These are phyloP conservation scores for Neoaliturus tenellus DNA, from an alignment of 2,888 invertebrate species.

Conservation along the genomic window DNA sequence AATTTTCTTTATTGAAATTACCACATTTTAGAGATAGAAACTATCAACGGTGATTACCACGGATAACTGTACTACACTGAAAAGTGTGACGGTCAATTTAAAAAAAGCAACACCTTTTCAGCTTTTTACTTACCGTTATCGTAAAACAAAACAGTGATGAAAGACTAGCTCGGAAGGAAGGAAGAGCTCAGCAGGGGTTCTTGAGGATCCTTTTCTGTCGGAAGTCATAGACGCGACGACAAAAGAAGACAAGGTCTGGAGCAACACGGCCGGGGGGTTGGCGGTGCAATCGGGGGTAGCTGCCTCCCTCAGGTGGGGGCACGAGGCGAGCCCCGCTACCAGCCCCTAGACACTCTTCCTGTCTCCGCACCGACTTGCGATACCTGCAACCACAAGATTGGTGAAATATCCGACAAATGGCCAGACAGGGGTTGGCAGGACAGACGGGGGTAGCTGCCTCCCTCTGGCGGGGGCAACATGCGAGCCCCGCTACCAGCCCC, in stretches of 20 bases:
- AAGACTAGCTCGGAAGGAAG: constrained; percentile 30
- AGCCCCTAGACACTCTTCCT: constrained; percentile 83
- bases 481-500: constrained; percentile 81
- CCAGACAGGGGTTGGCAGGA: constrained; percentile 79
- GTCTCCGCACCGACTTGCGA: constrained; percentile 86
- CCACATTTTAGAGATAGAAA: too few relatives aligned
- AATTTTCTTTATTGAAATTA: too few relatives aligned
- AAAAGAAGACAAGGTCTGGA: constrained; percentile 94
- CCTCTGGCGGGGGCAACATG: constrained; percentile 82
- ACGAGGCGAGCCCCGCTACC: constrained; percentile 87
- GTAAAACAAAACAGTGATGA: constrained; percentile 18
- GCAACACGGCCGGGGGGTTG: constrained; percentile 81
- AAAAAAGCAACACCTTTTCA: neutral
- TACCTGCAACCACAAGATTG: constrained; percentile 86
- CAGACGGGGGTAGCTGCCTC: constrained; percentile 77
- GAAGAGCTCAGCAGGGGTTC: constrained; percentile 69
- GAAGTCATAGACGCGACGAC: constrained; percentile 96
- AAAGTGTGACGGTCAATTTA: too few relatives aligned
- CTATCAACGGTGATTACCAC: too few relatives aligned
- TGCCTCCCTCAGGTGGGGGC: constrained; percentile 77
- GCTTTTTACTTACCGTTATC: constrained; percentile 42
- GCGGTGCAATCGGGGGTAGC: constrained; percentile 76
- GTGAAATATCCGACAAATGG: too few relatives aligned
- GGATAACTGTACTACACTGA: too few relatives aligned
- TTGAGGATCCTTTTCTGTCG: constrained; percentile 82